Percentiles rank a stretch among this genome's conserved stretches.
phyloP scores from a whole-genome alignment of 2,888 invertebrate genomes.

The Ptychoptera contaminata region DNA sequence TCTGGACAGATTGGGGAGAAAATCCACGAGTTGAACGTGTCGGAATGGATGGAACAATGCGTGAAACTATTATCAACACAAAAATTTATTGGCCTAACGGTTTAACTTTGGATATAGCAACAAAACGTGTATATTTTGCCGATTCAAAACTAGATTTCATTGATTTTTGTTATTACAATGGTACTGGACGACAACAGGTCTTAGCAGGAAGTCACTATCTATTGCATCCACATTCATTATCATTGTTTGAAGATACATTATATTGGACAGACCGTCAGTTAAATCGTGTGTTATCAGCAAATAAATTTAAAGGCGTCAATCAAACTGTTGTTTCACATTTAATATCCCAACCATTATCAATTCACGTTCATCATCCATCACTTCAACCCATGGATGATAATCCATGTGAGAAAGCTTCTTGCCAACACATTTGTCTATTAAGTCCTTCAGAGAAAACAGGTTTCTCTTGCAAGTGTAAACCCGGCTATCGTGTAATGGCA shows the following conservation, averaged over 20 bases:
- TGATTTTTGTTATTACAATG: slow-evolving; percentile 95
- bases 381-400: slow-evolving; percentile 67
- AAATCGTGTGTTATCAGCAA: slow-evolving; percentile 76
- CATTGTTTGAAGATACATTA: slow-evolving; percentile 87
- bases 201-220: slow-evolving; percentile 80
- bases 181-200: slow-evolving; percentile 76
- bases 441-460: slow-evolving; percentile 55
- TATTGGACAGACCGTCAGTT: slow-evolving; percentile 95
- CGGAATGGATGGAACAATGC: slow-evolving; percentile 86
- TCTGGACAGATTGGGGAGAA: slow-evolving; percentile 99
- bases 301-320: slow-evolving; percentile 82
- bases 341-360: slow-evolving; percentile 87
- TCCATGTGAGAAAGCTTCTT: slow-evolving; percentile 60
- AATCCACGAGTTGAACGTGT: slow-evolving; percentile 90
- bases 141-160: slow-evolving; percentile 96
- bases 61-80: slow-evolving; percentile 72
- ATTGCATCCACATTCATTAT: slow-evolving; percentile 86
- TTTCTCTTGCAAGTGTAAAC: slow-evolving; percentile 82
- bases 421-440: slow-evolving; percentile 83
- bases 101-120: slow-evolving; percentile 87
- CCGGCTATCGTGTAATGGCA: slow-evolving; percentile 55
- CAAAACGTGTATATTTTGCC: slow-evolving; percentile 87
- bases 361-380: slow-evolving; percentile 89
- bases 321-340: slow-evolving; percentile 88
- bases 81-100: slow-evolving; percentile 99